Conservation (phyloP, 2,888 invertebrate genomes). For the Brachylomia viminalis region DNA sequence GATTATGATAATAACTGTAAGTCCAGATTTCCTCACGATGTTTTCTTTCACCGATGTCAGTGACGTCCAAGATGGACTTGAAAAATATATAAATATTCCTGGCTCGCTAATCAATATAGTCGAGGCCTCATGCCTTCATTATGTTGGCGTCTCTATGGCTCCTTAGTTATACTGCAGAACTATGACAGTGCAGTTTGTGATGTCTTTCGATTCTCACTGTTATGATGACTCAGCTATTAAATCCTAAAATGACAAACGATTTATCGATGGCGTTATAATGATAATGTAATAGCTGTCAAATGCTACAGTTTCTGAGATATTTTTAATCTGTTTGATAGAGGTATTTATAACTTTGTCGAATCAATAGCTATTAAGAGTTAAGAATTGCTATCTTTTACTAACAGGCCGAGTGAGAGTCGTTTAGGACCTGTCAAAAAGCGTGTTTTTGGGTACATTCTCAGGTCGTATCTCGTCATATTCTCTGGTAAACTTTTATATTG, state of each 20-base stretch:
- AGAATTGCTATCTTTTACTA: constrained; percentile 32
- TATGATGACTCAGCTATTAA: background rate
- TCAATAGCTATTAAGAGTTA: background rate
- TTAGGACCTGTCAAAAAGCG: background rate
- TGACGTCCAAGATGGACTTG: no score
- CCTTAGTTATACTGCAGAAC: background rate
- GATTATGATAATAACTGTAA: no score
- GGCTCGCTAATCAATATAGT: background rate
- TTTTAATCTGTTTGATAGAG: background rate
- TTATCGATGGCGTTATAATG: constrained; percentile 6
- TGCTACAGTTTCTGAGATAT: no score
- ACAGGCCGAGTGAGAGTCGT: constrained; percentile 5
- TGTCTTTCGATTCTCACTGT: background rate
- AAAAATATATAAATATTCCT: background rate
- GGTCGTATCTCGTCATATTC: constrained; percentile 13
- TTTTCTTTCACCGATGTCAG: background rate
- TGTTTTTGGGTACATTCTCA: constrained; percentile 4
- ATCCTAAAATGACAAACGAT: no score
- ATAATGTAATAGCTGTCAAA: constrained; percentile 8
- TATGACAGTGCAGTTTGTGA: background rate
- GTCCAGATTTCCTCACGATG: background rate
- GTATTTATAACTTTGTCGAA: background rate
- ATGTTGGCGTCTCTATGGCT: background rate
- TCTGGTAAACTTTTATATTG: constrained; percentile 17
- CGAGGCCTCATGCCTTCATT: no score